Base-by-base conservation (phyloP, 35 echinoderm and acorn worm genomes). In the Heliocidaris tuberculata region DNA sequence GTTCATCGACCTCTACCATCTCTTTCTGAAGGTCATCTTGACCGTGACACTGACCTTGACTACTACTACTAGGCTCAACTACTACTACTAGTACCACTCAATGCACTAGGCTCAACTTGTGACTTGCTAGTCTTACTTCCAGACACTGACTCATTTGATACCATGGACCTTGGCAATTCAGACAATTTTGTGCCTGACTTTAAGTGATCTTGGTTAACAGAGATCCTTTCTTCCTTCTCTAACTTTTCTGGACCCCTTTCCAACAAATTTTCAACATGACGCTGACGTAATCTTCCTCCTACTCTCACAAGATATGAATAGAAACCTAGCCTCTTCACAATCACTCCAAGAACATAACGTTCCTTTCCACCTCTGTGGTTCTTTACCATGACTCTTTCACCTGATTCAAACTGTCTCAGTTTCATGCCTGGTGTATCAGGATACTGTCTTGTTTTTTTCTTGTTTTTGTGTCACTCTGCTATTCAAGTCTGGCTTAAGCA, bases 251-350 rank as follows among this genome's bases (percentile, higher is more conserved):
- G 5, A 91, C 89, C 89, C 24, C 89, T 91, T 31, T 91, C 94
- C 47, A 96, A 86, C 59, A 95, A 93, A 71, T 96, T 85, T 27
- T 96, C 95, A 19, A 94, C 92, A 94, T 96, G 92, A 96, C 91
- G 94, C 21, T 96, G 95, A 30, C 92, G 49, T 21, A 94, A 61
- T 48, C 48, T 86, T 93, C 94, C 49, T 59, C 91, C 65, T 15
- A 94, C 92, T 11, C 47, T 48, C 32, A 96, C 94, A 30, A 90
- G 35, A 48, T 96, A 96, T 42, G 94, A 89, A 30, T 90, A 92
- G 4, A 94, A 60, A 85, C 60, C 94, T 85, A 94, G 70, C 85
- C 94, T 94, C 88, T 91, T 94, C 32, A 94, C 86, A 6, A 96
- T 50, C 12, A 90, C 85, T 42, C 95, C 95, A 27, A 61, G 13